Evolutionary conservation across 2,888 invertebrate genomes (phyloP).

Genomic region (Podotricha telesiphe): DNA sequence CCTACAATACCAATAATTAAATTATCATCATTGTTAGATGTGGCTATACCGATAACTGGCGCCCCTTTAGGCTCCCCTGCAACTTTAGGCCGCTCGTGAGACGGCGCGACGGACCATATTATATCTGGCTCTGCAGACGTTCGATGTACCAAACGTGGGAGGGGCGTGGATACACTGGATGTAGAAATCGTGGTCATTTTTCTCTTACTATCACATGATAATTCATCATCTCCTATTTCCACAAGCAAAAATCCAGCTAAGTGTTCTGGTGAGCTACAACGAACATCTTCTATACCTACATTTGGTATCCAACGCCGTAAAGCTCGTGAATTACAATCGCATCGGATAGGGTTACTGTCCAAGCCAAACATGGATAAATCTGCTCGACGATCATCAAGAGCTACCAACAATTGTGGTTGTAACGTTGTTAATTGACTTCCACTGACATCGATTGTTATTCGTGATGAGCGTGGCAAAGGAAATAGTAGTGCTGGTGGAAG

Average conservation of each 20-base stretch:
- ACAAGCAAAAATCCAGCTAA: constrained; percentile 87
- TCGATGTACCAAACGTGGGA: constrained; percentile 82
- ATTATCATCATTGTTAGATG: constrained; percentile 93
- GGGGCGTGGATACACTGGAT: constrained; percentile 68
- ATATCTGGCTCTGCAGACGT: constrained; percentile 92
- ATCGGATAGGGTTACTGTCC: constrained; percentile 90
- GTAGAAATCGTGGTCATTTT: constrained; percentile 76
- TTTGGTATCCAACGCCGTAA: constrained; percentile 90
- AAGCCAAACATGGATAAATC: constrained; percentile 89
- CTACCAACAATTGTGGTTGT: constrained; percentile 90
- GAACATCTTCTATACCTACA: constrained; percentile 84
- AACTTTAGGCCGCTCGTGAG: constrained; percentile 84
- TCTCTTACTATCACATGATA: constrained; percentile 89
- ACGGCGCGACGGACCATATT: constrained; percentile 94
- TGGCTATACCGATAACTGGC: constrained; percentile 79
- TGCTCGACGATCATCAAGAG: constrained; percentile 91
- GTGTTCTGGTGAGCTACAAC: constrained; percentile 88
- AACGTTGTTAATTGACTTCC: constrained; percentile 91
- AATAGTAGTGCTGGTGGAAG: constrained; percentile 93
- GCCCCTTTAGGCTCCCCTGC: constrained; percentile 85
- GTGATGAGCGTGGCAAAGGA: constrained; percentile 93
- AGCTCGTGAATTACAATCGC: constrained; percentile 92
- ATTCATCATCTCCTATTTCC: constrained; percentile 91
- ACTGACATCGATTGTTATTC: constrained; percentile 89
- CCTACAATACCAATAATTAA: constrained; percentile 98